Base-by-base conservation (phyloP, 2,797 vertebrate species). In the Morus bassanus region DNA sequence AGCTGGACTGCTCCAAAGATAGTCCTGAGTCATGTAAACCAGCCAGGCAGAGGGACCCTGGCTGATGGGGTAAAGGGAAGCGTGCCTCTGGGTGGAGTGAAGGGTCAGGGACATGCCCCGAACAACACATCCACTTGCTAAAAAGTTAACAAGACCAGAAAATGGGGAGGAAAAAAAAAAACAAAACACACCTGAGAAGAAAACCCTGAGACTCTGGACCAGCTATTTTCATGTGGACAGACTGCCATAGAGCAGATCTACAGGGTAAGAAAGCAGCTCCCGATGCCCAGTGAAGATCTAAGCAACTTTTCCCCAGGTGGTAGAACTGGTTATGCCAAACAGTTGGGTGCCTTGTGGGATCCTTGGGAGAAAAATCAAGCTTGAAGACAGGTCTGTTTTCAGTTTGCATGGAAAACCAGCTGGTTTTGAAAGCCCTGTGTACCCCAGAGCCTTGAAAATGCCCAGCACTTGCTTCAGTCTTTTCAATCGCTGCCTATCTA, bases 381-480 rank as follows among this genome's bases (percentile, higher is more conserved):
- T 90, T n/a, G 25, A 9, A 63, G 48, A 59, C 6, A 7, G 63
- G n/a, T 21, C 54, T 56, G 51, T 4, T 91, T 25, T 8, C 59
- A 59, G 33, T 39, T 27, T 46, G 46, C 67, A 28, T 7, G 27
- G 77, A 85, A 85, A 96, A 91, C 43, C 46, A 63, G 45, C 57
- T 39, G 45, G 1, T 81, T 87, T 60, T 37, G 69, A 48, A 60
- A 88, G 57, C 69, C 59, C 69, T 15, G 17, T 0, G 13, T 56
- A 28, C 46, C 88, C 63, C 84, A 92, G 70, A 93, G 93, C 94
- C 86, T 79, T 30, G 51, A 65, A 39, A 94, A 77, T 11, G 6
- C 91, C 74, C 88, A 87, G 84, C 30, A 0, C 67, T 59, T 30
- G 0, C 63, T 63, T 33, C 1, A 1, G 48, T 22, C 41, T 54